These are phyloP conservation scores for Diogma glabrata DNA, from an alignment of 2,888 invertebrate species.

Conservation along the genomic window DNA sequence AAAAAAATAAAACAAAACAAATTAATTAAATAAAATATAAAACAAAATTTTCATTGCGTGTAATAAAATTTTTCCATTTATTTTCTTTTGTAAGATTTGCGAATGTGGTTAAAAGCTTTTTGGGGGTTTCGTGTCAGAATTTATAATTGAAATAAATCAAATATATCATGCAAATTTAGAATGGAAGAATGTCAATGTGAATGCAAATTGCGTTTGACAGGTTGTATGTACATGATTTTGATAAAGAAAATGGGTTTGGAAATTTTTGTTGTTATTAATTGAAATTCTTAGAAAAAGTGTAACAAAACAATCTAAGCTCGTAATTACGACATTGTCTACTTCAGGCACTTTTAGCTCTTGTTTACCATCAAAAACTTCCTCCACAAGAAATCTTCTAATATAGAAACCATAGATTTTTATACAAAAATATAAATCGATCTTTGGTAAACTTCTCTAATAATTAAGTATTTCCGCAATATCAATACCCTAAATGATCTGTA, in stretches of 20 bases:
- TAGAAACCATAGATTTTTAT: too few relatives aligned
- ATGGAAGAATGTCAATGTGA: constrained; percentile 6
- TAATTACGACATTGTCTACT: too few relatives aligned
- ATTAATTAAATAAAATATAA: constrained; percentile 1
- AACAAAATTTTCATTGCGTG: constrained; percentile 1
- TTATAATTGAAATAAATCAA: background rate
- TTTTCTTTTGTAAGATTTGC: background rate
- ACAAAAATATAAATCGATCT: too few relatives aligned
- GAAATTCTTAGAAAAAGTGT: too few relatives aligned
- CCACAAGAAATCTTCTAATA: too few relatives aligned
- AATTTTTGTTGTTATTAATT: background rate
- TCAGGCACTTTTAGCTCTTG: too few relatives aligned
- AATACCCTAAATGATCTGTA: too few relatives aligned
- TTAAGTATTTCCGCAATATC: too few relatives aligned
- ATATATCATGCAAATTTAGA: constrained; percentile 8
- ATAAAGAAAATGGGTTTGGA: background rate
- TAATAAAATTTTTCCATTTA: background rate
- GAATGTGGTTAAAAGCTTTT: constrained; percentile 1
- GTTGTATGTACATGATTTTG: background rate
- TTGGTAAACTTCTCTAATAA: too few relatives aligned
- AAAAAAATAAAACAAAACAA: background rate
- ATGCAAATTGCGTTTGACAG: background rate
- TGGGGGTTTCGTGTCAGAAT: constrained; percentile 8
- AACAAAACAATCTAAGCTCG: too few relatives aligned
- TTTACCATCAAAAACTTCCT: too few relatives aligned